phyloP scores from a whole-genome alignment of 2,888 invertebrate genomes.

The Eupsilia transversa region DNA sequence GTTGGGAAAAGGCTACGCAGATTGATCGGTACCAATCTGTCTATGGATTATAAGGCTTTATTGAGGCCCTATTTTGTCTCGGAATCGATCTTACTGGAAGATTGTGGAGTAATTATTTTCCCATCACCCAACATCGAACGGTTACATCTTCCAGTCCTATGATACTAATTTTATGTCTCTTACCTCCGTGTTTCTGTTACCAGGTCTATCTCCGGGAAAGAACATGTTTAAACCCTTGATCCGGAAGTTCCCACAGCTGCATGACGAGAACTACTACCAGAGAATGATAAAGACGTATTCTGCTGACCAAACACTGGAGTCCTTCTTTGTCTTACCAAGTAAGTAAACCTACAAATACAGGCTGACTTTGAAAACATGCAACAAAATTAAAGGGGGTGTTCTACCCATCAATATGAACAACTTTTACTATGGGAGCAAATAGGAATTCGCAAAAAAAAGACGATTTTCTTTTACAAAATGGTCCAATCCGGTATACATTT shows the following conservation, averaged over 20 bases:
- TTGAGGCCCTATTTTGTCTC: too few species aligned
- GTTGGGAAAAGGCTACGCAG: background rate
- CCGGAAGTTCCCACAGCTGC: conserved; percentile 95
- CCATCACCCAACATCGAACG: too few species aligned
- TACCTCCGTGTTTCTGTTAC: background rate
- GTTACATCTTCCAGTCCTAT: background rate
- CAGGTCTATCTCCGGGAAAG: conserved; percentile 94
- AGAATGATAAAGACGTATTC: conserved; percentile 87
- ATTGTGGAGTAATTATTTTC: background rate
- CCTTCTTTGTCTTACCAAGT: conserved; percentile 91
- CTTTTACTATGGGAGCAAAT: too few species aligned
- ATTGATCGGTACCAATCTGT: background rate
- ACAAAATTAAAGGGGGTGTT: too few species aligned
- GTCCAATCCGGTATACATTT: too few species aligned
- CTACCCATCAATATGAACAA: too few species aligned
- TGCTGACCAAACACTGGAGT: conserved; percentile 72
- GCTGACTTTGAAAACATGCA: too few species aligned
- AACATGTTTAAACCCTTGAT: conserved; percentile 93
- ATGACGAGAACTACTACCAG: conserved; percentile 93
- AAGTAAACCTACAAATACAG: conserved; percentile 68
- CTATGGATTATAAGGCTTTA: background rate
- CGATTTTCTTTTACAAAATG: too few species aligned
- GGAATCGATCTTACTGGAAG: background rate
- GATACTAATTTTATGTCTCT: background rate
- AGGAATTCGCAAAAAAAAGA: too few species aligned